Evolutionary conservation across 2,888 invertebrate species (phyloP).

Genomic region (Phalangium opilio): DNA sequence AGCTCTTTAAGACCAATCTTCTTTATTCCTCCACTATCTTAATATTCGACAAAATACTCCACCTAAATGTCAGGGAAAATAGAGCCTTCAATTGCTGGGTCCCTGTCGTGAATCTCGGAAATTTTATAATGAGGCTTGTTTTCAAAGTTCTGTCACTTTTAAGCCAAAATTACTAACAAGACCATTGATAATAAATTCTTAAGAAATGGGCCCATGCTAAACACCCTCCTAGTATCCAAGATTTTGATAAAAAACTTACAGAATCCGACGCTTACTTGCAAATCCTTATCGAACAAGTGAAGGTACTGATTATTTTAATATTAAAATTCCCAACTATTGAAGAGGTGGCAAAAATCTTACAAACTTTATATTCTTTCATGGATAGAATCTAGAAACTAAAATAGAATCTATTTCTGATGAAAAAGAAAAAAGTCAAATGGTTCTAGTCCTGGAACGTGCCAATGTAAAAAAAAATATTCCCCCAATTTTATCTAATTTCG

Average conservation of each 20-base stretch:
- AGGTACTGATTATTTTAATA: conserved; percentile 32
- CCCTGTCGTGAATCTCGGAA: too few relatives aligned
- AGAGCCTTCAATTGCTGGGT: too few relatives aligned
- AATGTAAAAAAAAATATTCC: conserved; percentile 44
- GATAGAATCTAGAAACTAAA: conserved; percentile 52
- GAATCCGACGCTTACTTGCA: conserved; percentile 95
- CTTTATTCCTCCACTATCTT: too few relatives aligned
- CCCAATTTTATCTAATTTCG: not conserved
- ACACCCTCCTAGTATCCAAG: conserved; percentile 43
- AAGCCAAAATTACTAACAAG: not conserved
- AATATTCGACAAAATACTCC: too few relatives aligned
- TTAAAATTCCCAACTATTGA: too few relatives aligned
- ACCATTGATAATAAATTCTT: too few relatives aligned
- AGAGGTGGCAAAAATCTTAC: too few relatives aligned
- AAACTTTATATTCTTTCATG: too few relatives aligned
- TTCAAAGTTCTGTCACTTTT: too few relatives aligned
- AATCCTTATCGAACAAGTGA: conserved; percentile 82
- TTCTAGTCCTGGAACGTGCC: conserved; percentile 53
- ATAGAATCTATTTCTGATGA: conserved; percentile 45
- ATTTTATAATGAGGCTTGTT: too few relatives aligned
- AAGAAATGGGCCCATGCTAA: conserved; percentile 43
- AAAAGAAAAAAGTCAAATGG: conserved; percentile 50
- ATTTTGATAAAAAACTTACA: conserved; percentile 74
- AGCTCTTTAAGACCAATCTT: too few relatives aligned
- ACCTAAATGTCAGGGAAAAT: too few relatives aligned